Evolutionary conservation across 2,113 vertebrate species (phyloP).

Genomic region (Baryphthengus martii): DNA sequence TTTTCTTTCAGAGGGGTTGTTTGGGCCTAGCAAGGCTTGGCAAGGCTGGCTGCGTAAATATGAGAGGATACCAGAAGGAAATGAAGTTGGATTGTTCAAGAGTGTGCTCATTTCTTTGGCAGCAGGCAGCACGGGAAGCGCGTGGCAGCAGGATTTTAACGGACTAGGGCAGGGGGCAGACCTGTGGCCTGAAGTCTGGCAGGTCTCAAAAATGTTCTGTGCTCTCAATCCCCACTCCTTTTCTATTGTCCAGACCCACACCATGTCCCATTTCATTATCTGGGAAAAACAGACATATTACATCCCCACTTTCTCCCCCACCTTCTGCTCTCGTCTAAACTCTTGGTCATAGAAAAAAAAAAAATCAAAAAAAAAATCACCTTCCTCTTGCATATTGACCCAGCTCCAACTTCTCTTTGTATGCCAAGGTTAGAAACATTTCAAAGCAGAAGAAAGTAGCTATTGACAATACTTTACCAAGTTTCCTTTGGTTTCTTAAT

Average conservation of each 20-base stretch:
- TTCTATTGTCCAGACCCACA: not conserved
- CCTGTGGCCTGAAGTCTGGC: not conserved
- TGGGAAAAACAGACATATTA: not conserved
- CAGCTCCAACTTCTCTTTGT: not conserved
- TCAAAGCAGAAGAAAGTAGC: not conserved
- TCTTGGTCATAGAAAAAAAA: not conserved
- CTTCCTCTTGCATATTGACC: not conserved
- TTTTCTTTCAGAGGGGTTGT: not conserved
- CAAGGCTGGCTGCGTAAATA: slow-evolving; percentile 1
- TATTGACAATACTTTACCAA: not conserved
- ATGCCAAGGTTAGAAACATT: not conserved
- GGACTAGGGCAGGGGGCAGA: not conserved
- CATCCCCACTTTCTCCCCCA: not conserved
- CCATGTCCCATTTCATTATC: not conserved
- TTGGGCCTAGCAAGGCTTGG: slow-evolving; percentile 15
- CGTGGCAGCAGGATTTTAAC: not conserved
- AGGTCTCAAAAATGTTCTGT: not conserved
- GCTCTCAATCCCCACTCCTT: not conserved
- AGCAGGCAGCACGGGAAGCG: not conserved
- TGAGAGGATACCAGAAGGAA: slow-evolving; percentile 17
- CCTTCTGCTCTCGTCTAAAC: not conserved
- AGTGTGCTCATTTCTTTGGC: slow-evolving; percentile 25
- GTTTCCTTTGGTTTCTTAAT: not conserved
- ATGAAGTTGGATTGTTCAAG: not conserved
- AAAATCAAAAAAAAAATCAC: too few species aligned